phyloP scores from a whole-genome alignment of 2,888 invertebrate genomes.

The Campaea margaritaria region DNA sequence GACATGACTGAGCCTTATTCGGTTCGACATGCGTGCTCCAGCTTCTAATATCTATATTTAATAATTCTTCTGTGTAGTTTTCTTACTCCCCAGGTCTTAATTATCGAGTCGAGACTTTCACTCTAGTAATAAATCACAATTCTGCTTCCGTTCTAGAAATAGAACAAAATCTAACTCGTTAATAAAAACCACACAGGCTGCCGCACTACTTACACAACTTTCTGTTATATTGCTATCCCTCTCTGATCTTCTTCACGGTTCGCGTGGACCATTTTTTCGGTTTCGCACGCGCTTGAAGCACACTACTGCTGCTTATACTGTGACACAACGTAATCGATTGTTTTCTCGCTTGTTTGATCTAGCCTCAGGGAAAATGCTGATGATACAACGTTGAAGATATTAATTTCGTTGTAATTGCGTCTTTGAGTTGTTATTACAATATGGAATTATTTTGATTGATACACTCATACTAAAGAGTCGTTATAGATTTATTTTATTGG shows the following conservation, averaged over 20 bases:
- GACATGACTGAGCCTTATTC: too few relatives aligned
- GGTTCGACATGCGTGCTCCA: too few relatives aligned
- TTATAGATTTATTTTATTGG: neutral
- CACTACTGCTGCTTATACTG: constrained; percentile 33
- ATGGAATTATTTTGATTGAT: constrained; percentile 5
- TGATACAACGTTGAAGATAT: constrained; percentile 45
- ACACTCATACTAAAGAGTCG: neutral
- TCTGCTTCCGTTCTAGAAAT: too few relatives aligned
- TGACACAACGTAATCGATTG: constrained; percentile 70
- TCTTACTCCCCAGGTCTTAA: too few relatives aligned
- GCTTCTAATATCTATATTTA: too few relatives aligned
- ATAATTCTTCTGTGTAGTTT: too few relatives aligned
- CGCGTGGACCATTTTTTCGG: constrained; percentile 69
- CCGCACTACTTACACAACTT: constrained; percentile 42
- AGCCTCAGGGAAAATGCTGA: constrained; percentile 50
- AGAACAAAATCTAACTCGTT: constrained; percentile 1
- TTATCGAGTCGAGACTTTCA: too few relatives aligned
- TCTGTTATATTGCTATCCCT: constrained; percentile 59
- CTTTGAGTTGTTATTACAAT: constrained; percentile 3
- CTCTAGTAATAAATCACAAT: too few relatives aligned
- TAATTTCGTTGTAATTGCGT: constrained; percentile 30
- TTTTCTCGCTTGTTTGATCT: constrained; percentile 60
- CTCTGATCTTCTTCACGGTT: constrained; percentile 69
- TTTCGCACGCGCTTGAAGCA: constrained; percentile 73
- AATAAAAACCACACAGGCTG: constrained; percentile 5